Evolutionary conservation across 2,113 vertebrate genomes (phyloP).

Genomic region (Rhombomys opimus): DNA sequence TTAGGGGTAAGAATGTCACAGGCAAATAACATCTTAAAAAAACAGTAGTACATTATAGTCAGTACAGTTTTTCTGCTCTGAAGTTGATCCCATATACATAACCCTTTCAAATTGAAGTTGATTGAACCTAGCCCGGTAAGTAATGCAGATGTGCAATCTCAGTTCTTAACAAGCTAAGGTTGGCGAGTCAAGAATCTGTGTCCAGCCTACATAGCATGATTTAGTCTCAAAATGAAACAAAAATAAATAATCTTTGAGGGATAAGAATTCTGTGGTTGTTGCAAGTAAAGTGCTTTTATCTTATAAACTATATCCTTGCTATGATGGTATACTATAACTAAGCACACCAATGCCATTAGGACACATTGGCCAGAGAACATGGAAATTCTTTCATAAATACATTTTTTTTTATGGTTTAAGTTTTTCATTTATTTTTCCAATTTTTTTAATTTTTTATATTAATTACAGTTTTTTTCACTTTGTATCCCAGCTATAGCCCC

Average conservation of each 20-base stretch:
- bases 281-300: not conserved
- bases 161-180: not conserved
- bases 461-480: too few relatives aligned
- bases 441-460: too few relatives aligned
- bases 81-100: not conserved
- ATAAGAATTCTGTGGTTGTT: not conserved
- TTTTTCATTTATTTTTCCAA: too few relatives aligned
- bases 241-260: not conserved
- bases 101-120: not conserved
- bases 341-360: not conserved
- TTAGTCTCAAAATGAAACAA: not conserved
- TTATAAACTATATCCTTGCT: not conserved
- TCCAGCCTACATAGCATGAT: not conserved
- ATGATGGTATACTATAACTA: not conserved
- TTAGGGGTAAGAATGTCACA: not conserved
- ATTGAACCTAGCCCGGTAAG: not conserved
- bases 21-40: not conserved
- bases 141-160: not conserved
- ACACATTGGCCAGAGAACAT: not conserved
- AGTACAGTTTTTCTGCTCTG: not conserved
- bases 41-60: not conserved
- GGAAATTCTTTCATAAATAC: not conserved
- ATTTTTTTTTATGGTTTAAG: not conserved
- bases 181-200: not conserved
- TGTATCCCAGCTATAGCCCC: too few relatives aligned